Base-by-base conservation (phyloP, 2,113 vertebrate species). In the Sinocyclocheilus anshuiensis region DNA sequence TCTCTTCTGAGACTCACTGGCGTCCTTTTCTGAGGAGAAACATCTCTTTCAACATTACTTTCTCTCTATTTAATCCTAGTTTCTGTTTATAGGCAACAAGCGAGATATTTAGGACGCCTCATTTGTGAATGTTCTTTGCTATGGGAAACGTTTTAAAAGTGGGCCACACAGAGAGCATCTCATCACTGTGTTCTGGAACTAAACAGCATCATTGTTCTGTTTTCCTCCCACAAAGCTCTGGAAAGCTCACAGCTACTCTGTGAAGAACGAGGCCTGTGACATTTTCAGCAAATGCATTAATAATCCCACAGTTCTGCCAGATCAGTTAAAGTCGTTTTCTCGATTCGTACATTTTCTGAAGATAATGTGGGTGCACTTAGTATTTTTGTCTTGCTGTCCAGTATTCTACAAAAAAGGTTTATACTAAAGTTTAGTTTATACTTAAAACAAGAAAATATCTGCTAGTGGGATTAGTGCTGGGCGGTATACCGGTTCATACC, bases 91-190 rank as follows among this genome's bases (percentile, higher is more conserved):
- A 77, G 75, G n/a, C n/a, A 77, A 77, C 48, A 33, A 55, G 75
- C 55, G 48, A 77, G 75, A 55, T 29, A 53, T 77, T 77, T 26
- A 55, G 16, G 15, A 53, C 48, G 15, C 9, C 24, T 77, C 48
- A 24, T 24, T 45, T 15, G 72, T 48, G 36, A 75, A 15, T 75
- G 48, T 45, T 75, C 72, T 75, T 74, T 77, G 24, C 45, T 8
- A 53, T 53, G 75, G 48, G 75, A 77, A 53, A 15, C 45, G 13
- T 74, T 42, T 74, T 29, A 26, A 77, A 39, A 53, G 24, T 20
- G 24, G 75, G 24, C 75, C 75, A 77, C 75, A 77, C 75, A 77
- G 75, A 77, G 45, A 53, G 75, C n/a, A 4, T 77, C 75, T 77
- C 36, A 75, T 53, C 42, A 4, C 74, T 76, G 42, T 15, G 6